These are phyloP conservation scores for Chrysodeixis includens DNA, from an alignment of 2,888 invertebrate species.

Conservation along the genomic window DNA sequence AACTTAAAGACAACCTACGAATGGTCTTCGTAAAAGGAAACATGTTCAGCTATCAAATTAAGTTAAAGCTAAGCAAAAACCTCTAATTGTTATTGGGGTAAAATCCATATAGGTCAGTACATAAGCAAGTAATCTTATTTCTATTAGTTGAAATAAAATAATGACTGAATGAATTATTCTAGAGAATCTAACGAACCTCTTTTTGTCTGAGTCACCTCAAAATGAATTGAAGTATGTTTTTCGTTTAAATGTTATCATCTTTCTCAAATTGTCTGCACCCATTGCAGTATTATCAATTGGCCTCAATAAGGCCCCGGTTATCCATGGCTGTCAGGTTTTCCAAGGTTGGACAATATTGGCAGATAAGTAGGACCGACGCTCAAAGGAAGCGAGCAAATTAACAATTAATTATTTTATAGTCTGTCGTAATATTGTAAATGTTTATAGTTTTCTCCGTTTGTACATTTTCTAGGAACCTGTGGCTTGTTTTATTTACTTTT, in stretches of 20 bases:
- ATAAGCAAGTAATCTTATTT: no score
- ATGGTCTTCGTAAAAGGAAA: background rate
- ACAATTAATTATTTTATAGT: background rate
- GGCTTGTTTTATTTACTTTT: background rate
- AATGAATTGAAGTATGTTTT: background rate
- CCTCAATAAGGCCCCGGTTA: conserved; percentile 50
- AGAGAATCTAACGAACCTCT: no score
- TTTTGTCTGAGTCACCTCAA: background rate
- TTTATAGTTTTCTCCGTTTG: background rate
- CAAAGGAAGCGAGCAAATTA: conserved; percentile 1
- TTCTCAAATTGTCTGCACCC: conserved; percentile 29
- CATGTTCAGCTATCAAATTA: background rate
- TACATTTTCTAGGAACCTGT: background rate
- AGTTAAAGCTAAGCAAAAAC: background rate
- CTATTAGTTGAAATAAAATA: no score
- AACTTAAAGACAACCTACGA: background rate
- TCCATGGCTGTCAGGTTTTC: conserved; percentile 52
- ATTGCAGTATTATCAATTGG: conserved; percentile 49
- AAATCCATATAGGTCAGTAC: no score
- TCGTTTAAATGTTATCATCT: conserved; percentile 11
- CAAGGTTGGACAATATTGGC: conserved; percentile 33
- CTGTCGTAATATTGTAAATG: background rate
- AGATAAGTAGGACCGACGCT: conserved; percentile 40
- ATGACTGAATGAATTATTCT: no score
- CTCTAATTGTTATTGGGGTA: no score